Conservation (phyloP, 2,113 vertebrate genomes). For the Cavia porcellus region DNA sequence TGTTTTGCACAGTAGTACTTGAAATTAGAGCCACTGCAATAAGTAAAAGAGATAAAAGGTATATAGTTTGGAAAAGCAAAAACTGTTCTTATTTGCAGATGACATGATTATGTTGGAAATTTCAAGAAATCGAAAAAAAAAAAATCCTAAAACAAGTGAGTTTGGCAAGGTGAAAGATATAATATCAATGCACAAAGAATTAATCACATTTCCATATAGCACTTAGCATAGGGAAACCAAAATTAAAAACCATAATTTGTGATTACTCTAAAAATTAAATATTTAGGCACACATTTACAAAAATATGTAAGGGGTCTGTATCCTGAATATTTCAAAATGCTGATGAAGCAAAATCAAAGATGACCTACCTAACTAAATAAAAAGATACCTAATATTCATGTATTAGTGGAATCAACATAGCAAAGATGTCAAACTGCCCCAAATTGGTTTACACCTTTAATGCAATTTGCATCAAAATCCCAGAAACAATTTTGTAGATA, state of each 20-base stretch:
- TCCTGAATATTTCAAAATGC: conserved; percentile 6
- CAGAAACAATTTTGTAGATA: neutral
- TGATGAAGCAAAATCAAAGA: conserved; percentile 16
- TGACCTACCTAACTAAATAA: neutral
- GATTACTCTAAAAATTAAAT: conserved; percentile 1
- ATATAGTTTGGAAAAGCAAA: neutral
- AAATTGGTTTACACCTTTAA: neutral
- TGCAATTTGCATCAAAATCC: neutral
- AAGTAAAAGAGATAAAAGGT: conserved; percentile 14
- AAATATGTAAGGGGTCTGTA: conserved; percentile 10
- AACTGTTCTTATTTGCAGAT: neutral
- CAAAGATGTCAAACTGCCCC: neutral
- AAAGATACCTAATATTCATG: neutral
- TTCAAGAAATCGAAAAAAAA: neutral
- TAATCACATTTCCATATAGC: neutral
- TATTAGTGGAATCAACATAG: neutral
- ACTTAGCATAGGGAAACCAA: neutral
- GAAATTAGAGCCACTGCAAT: neutral
- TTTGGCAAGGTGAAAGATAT: neutral
- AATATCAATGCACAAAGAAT: neutral
- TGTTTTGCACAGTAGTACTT: conserved; percentile 10
- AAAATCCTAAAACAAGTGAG: neutral
- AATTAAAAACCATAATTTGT: neutral
- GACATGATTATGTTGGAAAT: neutral
- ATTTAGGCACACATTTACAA: neutral